Conservation (phyloP, 2,888 invertebrate species). For the Leptinotarsa haldemani region DNA sequence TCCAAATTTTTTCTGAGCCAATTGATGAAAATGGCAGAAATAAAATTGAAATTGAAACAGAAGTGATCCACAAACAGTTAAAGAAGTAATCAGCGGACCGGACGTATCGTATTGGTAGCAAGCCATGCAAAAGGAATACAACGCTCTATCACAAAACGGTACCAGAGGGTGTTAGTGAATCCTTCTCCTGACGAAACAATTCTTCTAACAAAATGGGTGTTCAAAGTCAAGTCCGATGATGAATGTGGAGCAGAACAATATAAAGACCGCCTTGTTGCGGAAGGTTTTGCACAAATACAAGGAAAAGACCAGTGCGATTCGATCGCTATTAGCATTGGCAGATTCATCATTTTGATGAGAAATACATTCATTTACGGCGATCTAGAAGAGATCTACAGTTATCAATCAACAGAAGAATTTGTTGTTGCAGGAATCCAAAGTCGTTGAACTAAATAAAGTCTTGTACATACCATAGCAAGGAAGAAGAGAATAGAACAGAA, state of each 20-base stretch:
- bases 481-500: conserved; percentile 39
- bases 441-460: conserved; percentile 38
- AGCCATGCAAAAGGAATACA: conserved; percentile 44
- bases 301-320: conserved; percentile 44
- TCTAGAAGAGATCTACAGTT: conserved; percentile 31
- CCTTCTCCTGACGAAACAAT: conserved; percentile 38
- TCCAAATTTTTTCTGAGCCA: neutral
- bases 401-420: conserved; percentile 24
- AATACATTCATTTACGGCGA: conserved; percentile 45
- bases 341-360: conserved; percentile 1
- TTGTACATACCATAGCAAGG: conserved; percentile 45
- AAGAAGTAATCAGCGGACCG: neutral
- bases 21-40: neutral
- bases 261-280: conserved; percentile 53
- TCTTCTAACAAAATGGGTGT: conserved; percentile 46
- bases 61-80: neutral
- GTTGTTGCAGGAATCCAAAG: conserved; percentile 8
- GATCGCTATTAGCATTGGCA: neutral
- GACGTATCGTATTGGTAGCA: conserved; percentile 36
- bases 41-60: neutral
- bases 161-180: conserved; percentile 50
- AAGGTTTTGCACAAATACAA: conserved; percentile 50
- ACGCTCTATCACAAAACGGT: conserved; percentile 44
- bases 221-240: conserved; percentile 44
- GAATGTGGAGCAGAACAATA: conserved; percentile 43